Evolutionary conservation across 2,888 invertebrate species (phyloP), one percentile per base, ranked within the genome.

Genomic region (Nowickia ferox): DNA sequence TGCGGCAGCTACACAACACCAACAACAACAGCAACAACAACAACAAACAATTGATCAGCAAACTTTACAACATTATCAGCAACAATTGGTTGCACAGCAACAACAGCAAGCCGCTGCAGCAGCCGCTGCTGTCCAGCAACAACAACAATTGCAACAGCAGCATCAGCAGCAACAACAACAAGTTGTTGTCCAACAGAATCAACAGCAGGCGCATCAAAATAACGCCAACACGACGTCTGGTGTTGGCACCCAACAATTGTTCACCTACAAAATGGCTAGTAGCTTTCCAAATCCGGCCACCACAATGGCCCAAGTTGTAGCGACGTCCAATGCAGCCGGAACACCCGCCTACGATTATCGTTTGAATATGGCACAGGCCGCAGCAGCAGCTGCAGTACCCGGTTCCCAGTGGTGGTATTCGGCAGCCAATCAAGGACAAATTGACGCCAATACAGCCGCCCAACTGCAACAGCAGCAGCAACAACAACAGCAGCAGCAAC

Each of bases 211-310:
- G 78, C 94, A 94, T 89, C 94, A 94, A 85, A 94, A 94, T 87
- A 94, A 94, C 90, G 94, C 94, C 90, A 92, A 92, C 85, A 94
- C 94, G 88, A 94, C 94, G 66, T 93, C 94, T 87, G 94, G 94
- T 87, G 94, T 94, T 87, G 94, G 94, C 72, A 94, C 94, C 88
- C 96, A 96, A 92, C 96, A 96, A 93, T 94, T 96, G 89, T 97
- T 96, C 92, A 95, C 96, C 87, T 97, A 97, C 93, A 97, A 97
- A 94, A 96, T 97, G 96, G 96, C 96, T 90, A 96, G 96, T 92
- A 96, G 96, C 92, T 96, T 97, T 94, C 95, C 96, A 90, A 95
- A 95, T 93, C 95, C 95, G 90, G 94, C 94, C 93, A 95, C 95
- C 93, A 95, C 94, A 91, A 94, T 94, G 93, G 94, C 93, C 91